Evolutionary conservation across 2,888 invertebrate genomes (phyloP), one percentile per base, ranked within the genome.

Genomic region (Cryptus viduatorius): DNA sequence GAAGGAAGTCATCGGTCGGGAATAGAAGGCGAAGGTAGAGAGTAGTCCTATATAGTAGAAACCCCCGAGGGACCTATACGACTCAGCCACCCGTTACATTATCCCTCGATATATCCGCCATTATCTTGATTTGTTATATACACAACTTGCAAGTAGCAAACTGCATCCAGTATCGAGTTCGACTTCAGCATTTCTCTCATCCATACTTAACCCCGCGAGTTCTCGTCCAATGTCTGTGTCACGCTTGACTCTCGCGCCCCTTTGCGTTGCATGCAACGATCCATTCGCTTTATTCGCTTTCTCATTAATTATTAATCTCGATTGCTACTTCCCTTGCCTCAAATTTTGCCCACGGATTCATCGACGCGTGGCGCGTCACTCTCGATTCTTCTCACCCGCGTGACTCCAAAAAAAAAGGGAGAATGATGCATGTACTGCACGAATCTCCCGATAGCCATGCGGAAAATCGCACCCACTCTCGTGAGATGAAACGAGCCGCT

Each of bases 91-190:
- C 89, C 90, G 90, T 92, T 91, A 90, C 91, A 91, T 92, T 91
- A 91, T 67, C 69, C 89, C 89, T 89, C 92, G 91, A 92, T 92
- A 91, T 92, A 92, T 92, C 89, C 88, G 84, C 91, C 91, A 93
- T 93, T 93, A 93, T 91, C 92, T 92, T 93, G 93, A 93, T 92
- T 93, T 93, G 92, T 91, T 75, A 19, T 64, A 64, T n/a, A 75
- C 73, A 75, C 37, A 75, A 5, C 7, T 29, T 5, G 3, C 61
- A 12, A 56, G 56, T 59, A 56, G 72, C 44, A 72, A 19, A 19
- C 31, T 44, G 56, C 44, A 72, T 42, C 42, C 31, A 24, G 46
- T n/a, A 2, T 14, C 24, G 29, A 12, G 24, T 67, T 67, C 71
- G 53, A 1, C 56, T 59, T 56, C 56, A 42, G 24, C 71, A 72